Percentiles rank a stretch among this genome's conserved stretches.
Conservation (phyloP, 1,140 invertebrate species). For the Diorhabda carinulata region DNA sequence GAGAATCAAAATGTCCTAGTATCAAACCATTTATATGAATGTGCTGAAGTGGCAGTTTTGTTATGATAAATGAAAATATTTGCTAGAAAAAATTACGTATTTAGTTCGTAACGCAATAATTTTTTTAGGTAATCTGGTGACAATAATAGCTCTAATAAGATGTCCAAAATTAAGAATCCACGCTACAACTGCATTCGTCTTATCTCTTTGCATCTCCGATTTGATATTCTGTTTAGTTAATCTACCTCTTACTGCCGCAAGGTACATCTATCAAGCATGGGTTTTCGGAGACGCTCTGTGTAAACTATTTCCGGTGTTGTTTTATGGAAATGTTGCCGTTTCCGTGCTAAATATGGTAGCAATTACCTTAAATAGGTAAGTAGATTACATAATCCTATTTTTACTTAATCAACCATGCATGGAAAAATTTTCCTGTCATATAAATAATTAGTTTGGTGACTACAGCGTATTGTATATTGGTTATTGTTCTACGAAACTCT, state of each 20-base stretch:
- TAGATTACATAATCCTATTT: not conserved
- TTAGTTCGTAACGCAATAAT: too few species aligned
- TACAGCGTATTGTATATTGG: too few species aligned
- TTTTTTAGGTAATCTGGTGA: constrained; percentile 74
- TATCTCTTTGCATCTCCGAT: constrained; percentile 81
- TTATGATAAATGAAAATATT: too few species aligned
- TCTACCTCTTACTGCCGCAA: constrained; percentile 75
- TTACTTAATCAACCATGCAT: too few species aligned
- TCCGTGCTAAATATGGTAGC: constrained; percentile 85
- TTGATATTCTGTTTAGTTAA: constrained; percentile 81
- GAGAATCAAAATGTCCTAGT: too few species aligned
- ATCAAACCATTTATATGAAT: too few species aligned
- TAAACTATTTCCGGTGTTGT: constrained; percentile 81
- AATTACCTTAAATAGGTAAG: constrained; percentile 84
- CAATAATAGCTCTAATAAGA: constrained; percentile 69
- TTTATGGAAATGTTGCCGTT: constrained; percentile 85
- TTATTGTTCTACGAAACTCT: too few species aligned
- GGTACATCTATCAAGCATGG: constrained; percentile 79
- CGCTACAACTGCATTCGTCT: constrained; percentile 83
- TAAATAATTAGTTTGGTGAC: too few species aligned
- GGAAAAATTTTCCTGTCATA: too few species aligned
- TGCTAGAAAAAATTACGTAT: too few species aligned
- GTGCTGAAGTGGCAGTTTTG: too few species aligned
- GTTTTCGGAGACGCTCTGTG: constrained; percentile 74
- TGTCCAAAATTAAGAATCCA: constrained; percentile 73